Conservation (phyloP, 2,888 invertebrate genomes). For the Theodoxus fluviatilis region DNA sequence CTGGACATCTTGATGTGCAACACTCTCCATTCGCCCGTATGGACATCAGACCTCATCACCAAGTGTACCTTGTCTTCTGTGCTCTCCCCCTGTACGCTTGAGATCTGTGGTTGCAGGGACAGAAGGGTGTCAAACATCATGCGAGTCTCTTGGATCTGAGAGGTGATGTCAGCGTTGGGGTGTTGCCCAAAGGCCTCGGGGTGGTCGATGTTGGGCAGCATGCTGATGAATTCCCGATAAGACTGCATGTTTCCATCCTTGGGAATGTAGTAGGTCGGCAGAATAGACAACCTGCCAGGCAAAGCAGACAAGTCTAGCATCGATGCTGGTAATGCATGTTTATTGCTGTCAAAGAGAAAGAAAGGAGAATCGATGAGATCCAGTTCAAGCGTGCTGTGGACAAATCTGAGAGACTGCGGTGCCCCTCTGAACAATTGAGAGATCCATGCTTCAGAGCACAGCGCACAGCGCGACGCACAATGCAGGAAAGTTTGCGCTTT, state of each 20-base stretch:
- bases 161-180: conserved; percentile 87
- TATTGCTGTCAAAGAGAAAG: background rate
- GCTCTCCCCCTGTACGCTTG: conserved; percentile 67
- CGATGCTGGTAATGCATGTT: background rate
- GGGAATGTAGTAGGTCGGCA: conserved; percentile 83
- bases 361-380: background rate
- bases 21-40: too few species aligned
- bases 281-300: conserved; percentile 73
- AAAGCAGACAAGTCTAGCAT: background rate
- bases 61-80: conserved; percentile 75
- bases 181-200: conserved; percentile 91
- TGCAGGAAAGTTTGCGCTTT: too few species aligned
- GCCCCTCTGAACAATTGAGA: too few species aligned
- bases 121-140: conserved; percentile 80
- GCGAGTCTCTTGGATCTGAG: conserved; percentile 81
- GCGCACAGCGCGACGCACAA: too few species aligned
- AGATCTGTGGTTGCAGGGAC: conserved; percentile 76
- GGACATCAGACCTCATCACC: too few species aligned
- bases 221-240: conserved; percentile 81
- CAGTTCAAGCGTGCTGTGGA: too few species aligned
- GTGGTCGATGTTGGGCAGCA: conserved; percentile 80
- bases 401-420: too few species aligned
- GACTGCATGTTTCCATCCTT: conserved; percentile 80
- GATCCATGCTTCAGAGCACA: too few species aligned
- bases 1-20: too few species aligned